Evolutionary conservation across 2,797 vertebrate genomes (phyloP).

Genomic region (Muscicapa striata): DNA sequence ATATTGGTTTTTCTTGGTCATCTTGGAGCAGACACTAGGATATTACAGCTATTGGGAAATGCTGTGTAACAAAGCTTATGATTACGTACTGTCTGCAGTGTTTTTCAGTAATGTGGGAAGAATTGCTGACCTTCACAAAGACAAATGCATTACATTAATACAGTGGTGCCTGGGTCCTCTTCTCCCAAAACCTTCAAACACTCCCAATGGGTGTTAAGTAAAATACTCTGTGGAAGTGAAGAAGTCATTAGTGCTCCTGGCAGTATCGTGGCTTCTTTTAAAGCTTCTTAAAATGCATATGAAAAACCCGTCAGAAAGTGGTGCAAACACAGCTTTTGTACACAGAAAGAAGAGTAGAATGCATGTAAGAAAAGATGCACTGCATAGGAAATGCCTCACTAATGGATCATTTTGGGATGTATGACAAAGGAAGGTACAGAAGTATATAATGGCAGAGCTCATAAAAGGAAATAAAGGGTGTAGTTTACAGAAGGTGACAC

Average conservation of each 20-base stretch:
- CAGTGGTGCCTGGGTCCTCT: background rate
- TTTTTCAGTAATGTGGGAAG: background rate
- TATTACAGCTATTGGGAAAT: background rate
- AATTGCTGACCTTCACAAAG: conserved; percentile 12
- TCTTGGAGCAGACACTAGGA: background rate
- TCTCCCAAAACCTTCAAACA: background rate
- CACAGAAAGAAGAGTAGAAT: background rate
- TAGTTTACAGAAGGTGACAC: background rate
- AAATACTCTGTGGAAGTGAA: background rate
- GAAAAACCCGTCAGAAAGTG: background rate
- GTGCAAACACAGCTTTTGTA: background rate
- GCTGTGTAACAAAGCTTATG: background rate
- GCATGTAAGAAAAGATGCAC: background rate
- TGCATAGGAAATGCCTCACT: background rate
- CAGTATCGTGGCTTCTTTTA: background rate
- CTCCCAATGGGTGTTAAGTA: background rate
- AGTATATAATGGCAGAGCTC: background rate
- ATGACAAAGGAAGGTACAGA: background rate
- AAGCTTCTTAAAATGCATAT: conserved; percentile 6
- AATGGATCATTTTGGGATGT: background rate
- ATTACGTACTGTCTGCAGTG: background rate
- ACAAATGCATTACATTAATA: background rate
- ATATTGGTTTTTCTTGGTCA: background rate
- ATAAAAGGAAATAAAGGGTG: background rate
- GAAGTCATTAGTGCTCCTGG: background rate